Base-by-base conservation (phyloP, 2,888 invertebrate species). In the Sarcophaga caerulescens region DNA sequence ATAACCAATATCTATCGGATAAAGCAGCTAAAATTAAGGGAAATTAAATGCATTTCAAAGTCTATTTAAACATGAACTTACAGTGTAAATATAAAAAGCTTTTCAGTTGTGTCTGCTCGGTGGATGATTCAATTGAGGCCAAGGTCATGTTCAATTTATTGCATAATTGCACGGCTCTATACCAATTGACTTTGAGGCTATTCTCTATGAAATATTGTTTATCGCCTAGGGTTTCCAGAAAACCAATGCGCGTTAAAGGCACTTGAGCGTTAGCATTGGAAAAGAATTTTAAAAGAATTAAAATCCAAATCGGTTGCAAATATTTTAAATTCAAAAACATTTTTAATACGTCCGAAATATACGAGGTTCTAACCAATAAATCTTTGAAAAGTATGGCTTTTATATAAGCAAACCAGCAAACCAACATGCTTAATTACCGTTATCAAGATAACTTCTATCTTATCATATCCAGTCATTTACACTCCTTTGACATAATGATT, bases 171-270 rank as follows among this genome's bases (percentile, higher is more conserved):
- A 69, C 52, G 1, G 81, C 81, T 5, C 57, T 68, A 75, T 69
- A 75, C 81, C 81, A 81, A 45, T 75, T 81, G 0, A 69, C 81
- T 21, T 69, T 81, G 62, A 75, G 14, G 17, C 14, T 17, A 52
- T 25, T 78, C 0, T 87, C 81, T n/a, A 88, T 70, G 77, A 82
- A 85, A 76, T 88, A 88, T 65, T 75, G 80, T 8, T 87, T 88
- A 19, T 89, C 83, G 1, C 83, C 83, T 12, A 70, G 12, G 10
- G 77, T 74, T 6, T 75, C 21, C 2, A 69, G 3, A 12, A 71
- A 14, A 4, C 71, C 76, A 17, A 45, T 25, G 1, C 63, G 12
- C 19, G 10, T 59, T 1, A 65, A 2, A 12, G 68, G 35, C 3
- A 76, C 14, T 63, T 81, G 76, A 1, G 17, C 78, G 14, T 71